Percentiles rank a stretch among this genome's conserved stretches.
Evolutionary conservation across 2,113 vertebrate genomes (phyloP).

Genomic region (Accipiter cooperii): DNA sequence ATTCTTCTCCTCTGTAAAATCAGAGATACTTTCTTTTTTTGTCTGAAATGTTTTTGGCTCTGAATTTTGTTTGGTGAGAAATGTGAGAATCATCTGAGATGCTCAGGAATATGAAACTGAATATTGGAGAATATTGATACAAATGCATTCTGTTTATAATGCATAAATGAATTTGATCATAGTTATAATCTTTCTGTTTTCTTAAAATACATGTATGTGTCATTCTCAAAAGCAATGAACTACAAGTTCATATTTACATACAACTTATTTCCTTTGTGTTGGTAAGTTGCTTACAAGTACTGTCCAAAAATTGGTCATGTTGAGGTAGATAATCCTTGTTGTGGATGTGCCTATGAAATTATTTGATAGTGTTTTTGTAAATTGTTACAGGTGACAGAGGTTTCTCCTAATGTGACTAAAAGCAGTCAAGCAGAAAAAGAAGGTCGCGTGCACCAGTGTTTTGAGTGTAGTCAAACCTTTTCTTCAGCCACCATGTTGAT

Average conservation of each 20-base stretch:
- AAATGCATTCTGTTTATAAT: neutral
- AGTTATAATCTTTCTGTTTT: neutral
- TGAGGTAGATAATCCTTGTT: neutral
- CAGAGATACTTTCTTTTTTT: neutral
- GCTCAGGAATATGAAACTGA: neutral
- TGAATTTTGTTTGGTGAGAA: neutral
- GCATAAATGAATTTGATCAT: neutral
- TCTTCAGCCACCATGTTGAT: conserved; percentile 80
- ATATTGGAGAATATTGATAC: neutral
- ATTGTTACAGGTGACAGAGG: conserved; percentile 73
- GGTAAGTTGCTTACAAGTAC: neutral
- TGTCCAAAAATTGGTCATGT: neutral
- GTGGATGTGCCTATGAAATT: neutral
- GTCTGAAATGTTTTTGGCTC: neutral
- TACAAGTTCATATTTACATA: neutral
- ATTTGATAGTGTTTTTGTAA: neutral
- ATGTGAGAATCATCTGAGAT: neutral
- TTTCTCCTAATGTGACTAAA: conserved; percentile 69
- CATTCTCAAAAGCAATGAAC: neutral
- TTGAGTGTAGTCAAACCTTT: conserved; percentile 84
- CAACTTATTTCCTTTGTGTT: neutral
- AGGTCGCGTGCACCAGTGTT: conserved; percentile 79
- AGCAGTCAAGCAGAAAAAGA: conserved; percentile 72
- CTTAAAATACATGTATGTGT: neutral
- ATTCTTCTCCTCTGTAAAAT: neutral